Evolutionary conservation across 2,797 vertebrate genomes (phyloP), one percentile per base, ranked within the genome.

Genomic region (Lacerta bilineata): DNA sequence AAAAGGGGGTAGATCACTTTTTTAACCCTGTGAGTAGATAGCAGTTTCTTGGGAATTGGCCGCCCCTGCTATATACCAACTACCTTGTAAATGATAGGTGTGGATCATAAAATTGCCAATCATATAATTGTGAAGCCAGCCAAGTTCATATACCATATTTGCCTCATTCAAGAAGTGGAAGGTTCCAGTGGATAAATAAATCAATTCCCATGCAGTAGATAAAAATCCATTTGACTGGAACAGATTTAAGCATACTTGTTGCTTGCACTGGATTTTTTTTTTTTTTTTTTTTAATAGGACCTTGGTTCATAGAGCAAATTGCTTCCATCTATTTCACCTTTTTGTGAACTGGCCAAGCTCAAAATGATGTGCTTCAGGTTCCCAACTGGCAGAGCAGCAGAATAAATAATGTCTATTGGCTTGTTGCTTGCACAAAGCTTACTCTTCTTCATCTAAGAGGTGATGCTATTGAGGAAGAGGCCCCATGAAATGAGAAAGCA

Each of bases 61-160:
- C 33, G 33, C 33, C 33, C 33, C 33, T 33, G 33, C 75, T 84
- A 82, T 84, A 61, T 83, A 80, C 90, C 46, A 93, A 89, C 79
- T 88, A 61, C 9, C 41, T 55, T 66, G 79, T 81, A 92, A 64
- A 64, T 23, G 86, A 89, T 23, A 69, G 72, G 50, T 93, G 89
- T 88, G 61, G 92, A 80, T 17, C 27, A 80, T 39, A 29, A 88
- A 85, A 92, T 91, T 93, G 83, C 82, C 87, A 64, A 23, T 64
- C 61, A 64, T 64, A 7, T 64, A 64, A 23, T 23, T 64, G 20
- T 23, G 61, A 64, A 18, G 61, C 18, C 61, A 64, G 18, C 20
- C 29, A 80, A 11, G 25, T 8, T 33, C 39, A n/a, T n/a, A 69
- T 18, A 4, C 11, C 41, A 41, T 7, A 3, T 29, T 66, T 69